These are phyloP conservation scores for Netelia melanura DNA, from an alignment of 2,888 invertebrate genomes.

Conservation along the genomic window DNA sequence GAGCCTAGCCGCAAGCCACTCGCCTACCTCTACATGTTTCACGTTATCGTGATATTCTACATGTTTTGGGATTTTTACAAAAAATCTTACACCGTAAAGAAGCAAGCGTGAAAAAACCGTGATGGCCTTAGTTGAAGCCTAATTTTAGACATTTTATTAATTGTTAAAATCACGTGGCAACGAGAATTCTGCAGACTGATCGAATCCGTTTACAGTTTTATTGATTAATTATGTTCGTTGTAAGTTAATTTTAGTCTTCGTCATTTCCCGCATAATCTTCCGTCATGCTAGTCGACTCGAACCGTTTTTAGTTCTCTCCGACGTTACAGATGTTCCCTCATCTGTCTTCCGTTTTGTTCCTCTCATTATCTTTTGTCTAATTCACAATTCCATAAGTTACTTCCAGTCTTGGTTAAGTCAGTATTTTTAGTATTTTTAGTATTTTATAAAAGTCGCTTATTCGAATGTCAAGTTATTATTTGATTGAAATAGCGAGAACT, in stretches of 20 bases:
- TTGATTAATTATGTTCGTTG: slow-evolving; percentile 32
- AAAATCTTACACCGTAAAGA: slow-evolving; percentile 86
- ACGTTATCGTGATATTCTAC: slow-evolving; percentile 88
- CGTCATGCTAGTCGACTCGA: neutral
- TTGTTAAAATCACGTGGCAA: slow-evolving; percentile 46
- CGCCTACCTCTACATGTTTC: slow-evolving; percentile 87
- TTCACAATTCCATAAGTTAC: neutral
- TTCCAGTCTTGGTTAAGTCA: neutral
- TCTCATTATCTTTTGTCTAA: slow-evolving; percentile 6
- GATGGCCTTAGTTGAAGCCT: slow-evolving; percentile 62
- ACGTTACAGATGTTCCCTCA: neutral
- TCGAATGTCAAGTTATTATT: neutral
- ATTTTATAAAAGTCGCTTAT: neutral
- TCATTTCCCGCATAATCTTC: slow-evolving; percentile 36
- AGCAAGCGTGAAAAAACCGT: slow-evolving; percentile 73
- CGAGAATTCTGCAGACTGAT: slow-evolving; percentile 57
- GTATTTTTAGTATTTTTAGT: slow-evolving; percentile 12
- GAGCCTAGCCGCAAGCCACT: slow-evolving; percentile 85
- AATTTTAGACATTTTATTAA: slow-evolving; percentile 64
- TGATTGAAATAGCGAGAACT: neutral
- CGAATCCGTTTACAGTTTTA: slow-evolving; percentile 41
- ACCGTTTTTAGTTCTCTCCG: slow-evolving; percentile 1
- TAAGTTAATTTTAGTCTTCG: slow-evolving; percentile 32
- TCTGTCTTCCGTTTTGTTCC: neutral
- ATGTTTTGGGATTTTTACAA: slow-evolving; percentile 91